Conservation (phyloP, 2,113 vertebrate genomes). For the Lipophrys pholis region DNA sequence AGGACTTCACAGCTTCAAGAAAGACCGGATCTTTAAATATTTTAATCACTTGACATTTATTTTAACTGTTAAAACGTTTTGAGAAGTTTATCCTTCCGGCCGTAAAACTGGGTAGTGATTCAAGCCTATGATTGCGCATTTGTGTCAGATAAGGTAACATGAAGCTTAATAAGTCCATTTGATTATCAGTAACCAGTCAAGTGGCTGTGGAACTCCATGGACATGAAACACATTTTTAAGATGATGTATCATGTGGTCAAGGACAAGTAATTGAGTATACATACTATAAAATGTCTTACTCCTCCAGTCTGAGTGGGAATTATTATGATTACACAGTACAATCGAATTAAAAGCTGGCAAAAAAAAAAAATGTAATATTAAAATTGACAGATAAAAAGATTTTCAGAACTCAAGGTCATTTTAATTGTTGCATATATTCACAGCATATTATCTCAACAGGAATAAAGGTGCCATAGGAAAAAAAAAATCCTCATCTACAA, state of each 20-base stretch:
- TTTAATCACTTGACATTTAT: not conserved
- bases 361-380: not conserved
- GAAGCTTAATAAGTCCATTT: not conserved
- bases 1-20: no score
- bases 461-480: not conserved
- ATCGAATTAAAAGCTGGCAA: not conserved
- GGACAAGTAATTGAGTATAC: not conserved
- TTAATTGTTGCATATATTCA: conserved; percentile 5
- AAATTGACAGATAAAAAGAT: not conserved
- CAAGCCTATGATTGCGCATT: not conserved
- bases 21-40: not conserved
- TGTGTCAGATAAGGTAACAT: not conserved
- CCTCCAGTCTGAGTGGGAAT: not conserved
- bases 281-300: not conserved
- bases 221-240: not conserved
- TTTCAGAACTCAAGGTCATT: conserved; percentile 8
- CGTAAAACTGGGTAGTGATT: not conserved
- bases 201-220: conserved; percentile 2
- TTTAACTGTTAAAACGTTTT: not conserved
- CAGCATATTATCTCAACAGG: not conserved
- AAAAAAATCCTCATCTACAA: not conserved
- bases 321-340: not conserved
- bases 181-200: not conserved
- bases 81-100: not conserved
- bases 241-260: not conserved